These are phyloP conservation scores for Tursiops truncatus DNA, from an alignment of 2,113 vertebrate genomes.

Conservation along the genomic window DNA sequence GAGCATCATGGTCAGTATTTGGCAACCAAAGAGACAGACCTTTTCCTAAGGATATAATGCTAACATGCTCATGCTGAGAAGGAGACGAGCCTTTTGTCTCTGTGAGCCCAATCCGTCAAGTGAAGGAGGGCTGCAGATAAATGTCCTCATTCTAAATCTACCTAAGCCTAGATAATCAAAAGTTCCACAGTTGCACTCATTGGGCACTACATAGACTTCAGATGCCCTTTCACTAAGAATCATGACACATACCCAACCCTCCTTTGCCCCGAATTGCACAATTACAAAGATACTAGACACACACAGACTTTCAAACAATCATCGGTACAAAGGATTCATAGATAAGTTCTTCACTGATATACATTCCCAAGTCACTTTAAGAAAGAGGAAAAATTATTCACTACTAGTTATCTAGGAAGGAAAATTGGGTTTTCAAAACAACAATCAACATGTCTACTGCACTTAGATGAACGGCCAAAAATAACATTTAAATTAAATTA, in stretches of 20 bases:
- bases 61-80: slow-evolving; percentile 22
- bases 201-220: slow-evolving; percentile 38
- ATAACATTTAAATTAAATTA: slow-evolving; percentile 81
- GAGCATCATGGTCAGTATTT: slow-evolving; percentile 8
- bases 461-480: slow-evolving; percentile 81
- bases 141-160: slow-evolving; percentile 52
- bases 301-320: slow-evolving; percentile 82
- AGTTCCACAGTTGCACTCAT: slow-evolving; percentile 47
- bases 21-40: slow-evolving; percentile 43
- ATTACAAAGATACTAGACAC: slow-evolving; percentile 88
- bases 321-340: slow-evolving; percentile 82
- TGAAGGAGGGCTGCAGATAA: slow-evolving; percentile 47
- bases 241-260: slow-evolving; percentile 56
- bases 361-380: slow-evolving; percentile 81
- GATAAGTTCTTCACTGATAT: slow-evolving; percentile 80
- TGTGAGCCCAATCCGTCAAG: slow-evolving; percentile 55
- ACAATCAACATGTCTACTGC: slow-evolving; percentile 79
- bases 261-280: slow-evolving; percentile 83
- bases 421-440: slow-evolving; percentile 77
- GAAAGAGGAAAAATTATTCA: slow-evolving; percentile 78
- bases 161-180: slow-evolving; percentile 53
- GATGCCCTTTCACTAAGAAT: slow-evolving; percentile 55
- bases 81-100: slow-evolving; percentile 51
- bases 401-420: slow-evolving; percentile 44
- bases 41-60: slow-evolving; percentile 38